Evolutionary conservation across 92 coral and sea anemone species (phyloP).

Genomic region (Meandrina meandrites): DNA sequence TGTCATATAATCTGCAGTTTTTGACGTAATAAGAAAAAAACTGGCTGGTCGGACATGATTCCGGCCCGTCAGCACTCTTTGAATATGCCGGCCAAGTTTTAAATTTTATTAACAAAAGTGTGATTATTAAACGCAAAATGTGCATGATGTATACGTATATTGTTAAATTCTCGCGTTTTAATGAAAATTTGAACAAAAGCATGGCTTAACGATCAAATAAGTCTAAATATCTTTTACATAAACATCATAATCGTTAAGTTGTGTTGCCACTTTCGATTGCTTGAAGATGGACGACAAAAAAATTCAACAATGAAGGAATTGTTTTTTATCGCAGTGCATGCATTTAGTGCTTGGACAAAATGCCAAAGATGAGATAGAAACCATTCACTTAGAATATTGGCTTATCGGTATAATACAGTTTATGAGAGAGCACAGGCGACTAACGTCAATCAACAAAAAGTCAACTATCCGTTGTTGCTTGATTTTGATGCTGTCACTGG

Average conservation of each 20-base stretch:
- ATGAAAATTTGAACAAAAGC: background rate
- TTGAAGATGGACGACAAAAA: background rate
- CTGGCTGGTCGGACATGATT: background rate
- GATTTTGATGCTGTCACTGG: background rate
- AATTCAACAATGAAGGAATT: background rate
- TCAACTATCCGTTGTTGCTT: background rate
- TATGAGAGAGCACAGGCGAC: background rate
- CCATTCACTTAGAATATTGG: background rate
- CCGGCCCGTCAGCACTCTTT: background rate
- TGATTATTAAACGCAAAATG: background rate
- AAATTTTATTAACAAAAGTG: background rate
- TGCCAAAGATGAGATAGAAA: background rate
- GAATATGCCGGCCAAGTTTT: background rate
- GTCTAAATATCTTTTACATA: background rate
- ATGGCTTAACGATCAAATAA: background rate
- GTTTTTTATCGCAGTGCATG: background rate
- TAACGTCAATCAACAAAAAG: background rate
- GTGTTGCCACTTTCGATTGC: background rate
- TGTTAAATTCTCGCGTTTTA: background rate
- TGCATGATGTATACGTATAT: background rate
- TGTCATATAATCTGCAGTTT: background rate
- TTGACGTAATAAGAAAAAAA: background rate
- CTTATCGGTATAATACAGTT: background rate
- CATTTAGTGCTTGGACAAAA: background rate
- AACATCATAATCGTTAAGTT: background rate